Evolutionary conservation across 2,797 vertebrate species (phyloP), one percentile per base, ranked within the genome.

Genomic region (Erethizon dorsatum): DNA sequence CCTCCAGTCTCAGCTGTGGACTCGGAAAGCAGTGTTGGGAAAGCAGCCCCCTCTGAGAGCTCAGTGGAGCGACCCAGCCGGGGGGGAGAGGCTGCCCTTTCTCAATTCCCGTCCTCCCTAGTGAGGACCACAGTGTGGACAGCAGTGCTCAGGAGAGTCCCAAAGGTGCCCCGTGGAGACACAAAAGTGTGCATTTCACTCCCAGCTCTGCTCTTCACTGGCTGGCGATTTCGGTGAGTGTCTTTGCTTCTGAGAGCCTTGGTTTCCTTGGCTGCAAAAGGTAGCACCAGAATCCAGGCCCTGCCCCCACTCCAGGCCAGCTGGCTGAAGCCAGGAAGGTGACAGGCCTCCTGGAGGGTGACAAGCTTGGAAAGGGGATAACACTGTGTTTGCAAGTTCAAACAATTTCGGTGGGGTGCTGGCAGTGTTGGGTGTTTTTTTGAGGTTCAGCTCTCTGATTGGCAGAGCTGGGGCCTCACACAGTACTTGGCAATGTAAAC

Each of bases 231-330:
- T 75, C 2, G 17, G 61, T 7, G 24, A 0, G 0, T 31, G 63
- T 78, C 67, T 91, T 54, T 80, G 88, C 11, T n/a, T 79, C 56
- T 73, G 69, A 14, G 50, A 95, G 8, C 9, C 82, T 54, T 31
- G 31, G 15, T 83, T 92, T 78, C 33, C 28, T 50, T 56, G 37
- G 2, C 28, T 71, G 31, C 45, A 12, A 73, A 57, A 37, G 8
- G 11, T 17, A 1, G 41, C 54, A 5, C 22, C 13, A 2, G 41
- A 77, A 11, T 24, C 11, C 31, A 31, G 52, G 24, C 1, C 47
- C 8, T 15, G 9, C 1, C 2, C 82, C 54, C n/a, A 69, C 65
- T 17, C 4, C 3, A 50, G 37, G 9, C 26, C 50, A 75, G 14
- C 1, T 6, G 26, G 31, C 3, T 0, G 13, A 47, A 17, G 2